phyloP scores from a whole-genome alignment of 2,888 invertebrate species.

The Sicus ferrugineus region DNA sequence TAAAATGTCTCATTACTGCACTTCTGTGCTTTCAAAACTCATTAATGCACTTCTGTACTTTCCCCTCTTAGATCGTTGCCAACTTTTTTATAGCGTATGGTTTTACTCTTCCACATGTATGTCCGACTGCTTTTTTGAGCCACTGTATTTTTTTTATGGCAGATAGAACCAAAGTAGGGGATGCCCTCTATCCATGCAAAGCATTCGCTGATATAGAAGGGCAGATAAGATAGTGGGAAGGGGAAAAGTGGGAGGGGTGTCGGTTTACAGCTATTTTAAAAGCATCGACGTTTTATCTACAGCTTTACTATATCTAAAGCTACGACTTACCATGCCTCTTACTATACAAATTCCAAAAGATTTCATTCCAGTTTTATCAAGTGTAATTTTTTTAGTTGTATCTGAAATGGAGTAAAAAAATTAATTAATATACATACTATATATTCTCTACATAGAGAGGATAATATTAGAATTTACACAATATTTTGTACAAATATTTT shows the following conservation, averaged over 20 bases:
- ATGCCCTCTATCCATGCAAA: no score
- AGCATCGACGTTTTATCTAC: background rate
- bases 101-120: background rate
- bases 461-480: background rate
- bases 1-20: no score
- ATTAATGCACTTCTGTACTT: background rate
- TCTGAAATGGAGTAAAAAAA: conserved; percentile 43
- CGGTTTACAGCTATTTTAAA: no score
- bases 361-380: conserved; percentile 61
- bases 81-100: background rate
- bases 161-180: no score
- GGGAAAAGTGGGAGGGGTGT: no score
- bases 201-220: no score
- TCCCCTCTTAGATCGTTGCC: background rate
- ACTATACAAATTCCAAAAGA: conserved; percentile 97
- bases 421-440: background rate
- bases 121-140: no score
- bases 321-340: conserved; percentile 80
- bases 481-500: background rate
- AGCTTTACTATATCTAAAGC: no score
- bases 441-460: background rate
- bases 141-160: no score
- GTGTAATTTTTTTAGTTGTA: conserved; percentile 54
- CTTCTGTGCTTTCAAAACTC: background rate
- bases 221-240: background rate